Percentiles rank a stretch among this genome's conserved stretches.
phyloP scores from a whole-genome alignment of 1,140 invertebrate species.

The Trachymyrmex cornetzi region DNA sequence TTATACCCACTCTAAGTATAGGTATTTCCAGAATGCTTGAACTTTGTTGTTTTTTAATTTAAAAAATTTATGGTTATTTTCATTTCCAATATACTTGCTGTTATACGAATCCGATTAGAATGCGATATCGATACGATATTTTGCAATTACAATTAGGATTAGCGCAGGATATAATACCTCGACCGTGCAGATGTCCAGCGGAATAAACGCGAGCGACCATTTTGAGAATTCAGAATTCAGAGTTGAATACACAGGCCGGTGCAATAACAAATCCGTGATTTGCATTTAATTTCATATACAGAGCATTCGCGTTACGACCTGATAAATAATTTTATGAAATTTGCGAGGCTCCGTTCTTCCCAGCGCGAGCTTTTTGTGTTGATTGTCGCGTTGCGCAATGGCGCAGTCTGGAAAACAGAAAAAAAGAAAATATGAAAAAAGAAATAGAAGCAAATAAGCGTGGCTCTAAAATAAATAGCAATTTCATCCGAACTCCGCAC shows the following conservation, averaged over 20 bases:
- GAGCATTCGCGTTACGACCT: background rate
- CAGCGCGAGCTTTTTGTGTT: background rate
- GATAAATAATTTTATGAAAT: conserved; percentile 49
- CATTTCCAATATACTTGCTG: conserved; percentile 7
- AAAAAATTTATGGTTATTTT: conserved; percentile 10
- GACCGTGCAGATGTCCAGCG: conserved; percentile 17
- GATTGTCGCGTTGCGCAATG: background rate
- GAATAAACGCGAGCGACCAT: conserved; percentile 7
- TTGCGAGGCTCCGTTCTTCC: background rate
- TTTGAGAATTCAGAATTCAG: conserved; percentile 17
- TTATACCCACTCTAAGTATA: too few species aligned
- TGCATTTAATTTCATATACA: conserved; percentile 52
- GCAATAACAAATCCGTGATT: conserved; percentile 38
- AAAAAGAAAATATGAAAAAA: background rate
- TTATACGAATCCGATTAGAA: conserved; percentile 39
- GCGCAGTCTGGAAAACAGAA: background rate
- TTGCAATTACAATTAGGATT: conserved; percentile 50
- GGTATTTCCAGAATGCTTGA: background rate
- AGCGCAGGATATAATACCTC: conserved; percentile 10
- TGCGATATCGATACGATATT: conserved; percentile 6
- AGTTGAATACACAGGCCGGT: background rate
- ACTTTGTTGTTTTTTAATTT: background rate
- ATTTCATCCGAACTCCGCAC: background rate
- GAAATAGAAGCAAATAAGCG: background rate
- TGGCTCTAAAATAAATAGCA: conserved; percentile 9